A percentile compares a stretch with the other conserved stretches of the same genome.
phyloP scores from a whole-genome alignment of 2,113 vertebrate genomes.

The Rousettus leschenaultii region DNA sequence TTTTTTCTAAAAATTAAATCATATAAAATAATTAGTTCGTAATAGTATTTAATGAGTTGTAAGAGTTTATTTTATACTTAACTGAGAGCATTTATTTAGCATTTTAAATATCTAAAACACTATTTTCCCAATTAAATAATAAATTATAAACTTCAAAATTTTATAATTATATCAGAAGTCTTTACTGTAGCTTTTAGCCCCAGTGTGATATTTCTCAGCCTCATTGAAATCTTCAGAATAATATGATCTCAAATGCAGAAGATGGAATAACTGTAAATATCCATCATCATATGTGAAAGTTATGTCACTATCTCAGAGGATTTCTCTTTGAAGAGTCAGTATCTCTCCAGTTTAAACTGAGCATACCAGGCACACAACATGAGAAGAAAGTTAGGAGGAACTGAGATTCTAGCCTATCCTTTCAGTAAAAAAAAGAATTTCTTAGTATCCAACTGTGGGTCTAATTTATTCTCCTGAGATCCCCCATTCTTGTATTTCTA shows the following conservation, averaged over 20 bases:
- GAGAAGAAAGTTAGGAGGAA: background rate
- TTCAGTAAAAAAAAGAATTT: conserved; percentile 1
- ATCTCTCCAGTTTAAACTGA: background rate
- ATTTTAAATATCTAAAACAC: background rate
- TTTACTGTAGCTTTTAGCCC: background rate
- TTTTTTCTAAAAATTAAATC: background rate
- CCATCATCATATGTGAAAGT: background rate
- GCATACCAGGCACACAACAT: background rate
- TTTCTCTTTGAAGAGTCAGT: background rate
- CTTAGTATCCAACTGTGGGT: background rate
- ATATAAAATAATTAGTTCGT: background rate
- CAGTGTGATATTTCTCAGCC: background rate
- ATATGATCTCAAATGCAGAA: background rate
- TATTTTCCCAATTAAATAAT: background rate
- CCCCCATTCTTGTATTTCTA: background rate
- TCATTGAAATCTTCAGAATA: background rate
- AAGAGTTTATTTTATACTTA: conserved; percentile 1
- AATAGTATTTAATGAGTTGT: background rate
- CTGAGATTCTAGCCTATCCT: background rate
- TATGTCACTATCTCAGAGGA: background rate
- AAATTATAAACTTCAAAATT: conserved; percentile 5
- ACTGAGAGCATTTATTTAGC: background rate
- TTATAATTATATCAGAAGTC: background rate
- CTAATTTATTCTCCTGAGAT: conserved; percentile 23
- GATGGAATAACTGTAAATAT: background rate